Conservation (phyloP, 2,113 vertebrate species). For the Piaya cayana region DNA sequence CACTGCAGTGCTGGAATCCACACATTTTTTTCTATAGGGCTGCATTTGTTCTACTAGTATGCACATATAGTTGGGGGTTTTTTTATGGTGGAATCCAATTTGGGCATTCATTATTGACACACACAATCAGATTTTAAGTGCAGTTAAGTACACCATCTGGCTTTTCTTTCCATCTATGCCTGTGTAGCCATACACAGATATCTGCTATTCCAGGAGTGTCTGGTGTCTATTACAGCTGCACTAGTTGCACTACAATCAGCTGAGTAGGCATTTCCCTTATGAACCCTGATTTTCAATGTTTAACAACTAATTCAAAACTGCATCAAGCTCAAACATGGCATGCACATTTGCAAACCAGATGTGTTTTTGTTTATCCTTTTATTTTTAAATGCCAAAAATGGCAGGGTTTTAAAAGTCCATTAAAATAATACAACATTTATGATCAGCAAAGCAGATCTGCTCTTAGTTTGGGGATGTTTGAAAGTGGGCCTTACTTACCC, state of each 20-base stretch:
- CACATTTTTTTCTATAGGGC: neutral
- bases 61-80: constrained; percentile 63
- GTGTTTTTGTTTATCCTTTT: constrained; percentile 75
- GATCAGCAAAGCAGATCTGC: constrained; percentile 13
- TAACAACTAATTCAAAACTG: constrained; percentile 73
- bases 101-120: constrained; percentile 81
- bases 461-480: neutral
- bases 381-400: constrained; percentile 53
- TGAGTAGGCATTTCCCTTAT: constrained; percentile 75
- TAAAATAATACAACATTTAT: neutral
- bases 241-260: constrained; percentile 76
- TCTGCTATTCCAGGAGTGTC: constrained; percentile 79
- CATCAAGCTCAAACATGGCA: constrained; percentile 60
- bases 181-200: constrained; percentile 70
- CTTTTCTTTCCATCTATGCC: constrained; percentile 74
- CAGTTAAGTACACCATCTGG: constrained; percentile 83
- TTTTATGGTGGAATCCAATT: constrained; percentile 74
- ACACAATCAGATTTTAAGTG: constrained; percentile 81
- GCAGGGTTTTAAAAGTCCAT: constrained; percentile 1
- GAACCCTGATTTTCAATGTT: constrained; percentile 77
- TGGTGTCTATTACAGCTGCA: constrained; percentile 74
- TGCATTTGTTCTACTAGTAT: constrained; percentile 68
- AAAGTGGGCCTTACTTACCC: neutral
- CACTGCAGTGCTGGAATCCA: constrained; percentile 14
- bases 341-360: constrained; percentile 64